A percentile compares a stretch with the other conserved stretches of the same genome.
Conservation (phyloP, 2,888 invertebrate genomes). For the Tridacna gigas region DNA sequence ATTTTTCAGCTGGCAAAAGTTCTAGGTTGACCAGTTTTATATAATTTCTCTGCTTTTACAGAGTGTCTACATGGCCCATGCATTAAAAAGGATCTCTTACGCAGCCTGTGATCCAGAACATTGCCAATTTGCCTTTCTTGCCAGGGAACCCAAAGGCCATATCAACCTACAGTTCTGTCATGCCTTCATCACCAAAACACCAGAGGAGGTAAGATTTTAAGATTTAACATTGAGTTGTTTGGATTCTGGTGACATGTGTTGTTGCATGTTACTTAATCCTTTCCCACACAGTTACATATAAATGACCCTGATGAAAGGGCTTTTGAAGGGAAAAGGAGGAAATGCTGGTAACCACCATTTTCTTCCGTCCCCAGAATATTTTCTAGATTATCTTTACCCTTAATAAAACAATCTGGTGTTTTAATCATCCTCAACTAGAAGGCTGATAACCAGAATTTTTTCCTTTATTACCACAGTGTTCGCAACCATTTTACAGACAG, state of each 20-base stretch:
- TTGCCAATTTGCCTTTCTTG: slow-evolving; percentile 92
- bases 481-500: no score
- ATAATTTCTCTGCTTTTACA: slow-evolving; percentile 45
- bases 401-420: no score
- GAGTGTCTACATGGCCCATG: slow-evolving; percentile 92
- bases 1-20: no score
- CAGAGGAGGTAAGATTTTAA: slow-evolving; percentile 89
- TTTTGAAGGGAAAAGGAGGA: neutral
- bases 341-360: neutral
- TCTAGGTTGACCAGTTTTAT: no score
- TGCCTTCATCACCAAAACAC: slow-evolving; percentile 91
- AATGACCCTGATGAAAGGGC: no score
- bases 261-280: no score
- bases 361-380: neutral
- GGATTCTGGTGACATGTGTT: no score
- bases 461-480: no score
- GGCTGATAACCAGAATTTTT: no score
- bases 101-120: slow-evolving; percentile 93
- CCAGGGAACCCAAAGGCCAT: slow-evolving; percentile 89
- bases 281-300: no score
- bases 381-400: neutral
- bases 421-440: no score
- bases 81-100: slow-evolving; percentile 93
- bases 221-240: neutral
- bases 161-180: slow-evolving; percentile 92